phyloP scores from a whole-genome alignment of 2,797 vertebrate species.

The Thripadectes ignobilis region DNA sequence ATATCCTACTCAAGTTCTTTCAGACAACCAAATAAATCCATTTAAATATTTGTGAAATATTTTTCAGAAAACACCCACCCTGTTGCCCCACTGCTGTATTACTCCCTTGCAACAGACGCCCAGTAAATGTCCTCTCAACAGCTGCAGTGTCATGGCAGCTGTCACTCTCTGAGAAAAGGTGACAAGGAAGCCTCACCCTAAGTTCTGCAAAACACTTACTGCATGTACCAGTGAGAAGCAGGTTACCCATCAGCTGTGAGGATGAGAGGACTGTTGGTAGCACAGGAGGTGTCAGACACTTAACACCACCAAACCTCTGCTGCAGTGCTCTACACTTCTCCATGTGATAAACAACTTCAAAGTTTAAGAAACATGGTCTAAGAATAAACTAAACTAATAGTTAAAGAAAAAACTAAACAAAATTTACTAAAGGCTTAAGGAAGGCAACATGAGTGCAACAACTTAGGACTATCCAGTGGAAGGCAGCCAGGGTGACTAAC shows the following conservation, averaged over 20 bases:
- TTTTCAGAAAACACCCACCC: accelerated
- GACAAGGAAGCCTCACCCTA: background rate
- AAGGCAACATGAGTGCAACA: background rate
- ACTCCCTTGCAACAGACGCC: background rate
- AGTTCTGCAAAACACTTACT: background rate
- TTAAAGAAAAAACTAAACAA: background rate
- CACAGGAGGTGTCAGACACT: background rate
- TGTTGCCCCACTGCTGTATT: background rate
- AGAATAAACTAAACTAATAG: background rate
- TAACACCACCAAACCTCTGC: background rate
- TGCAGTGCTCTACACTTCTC: background rate
- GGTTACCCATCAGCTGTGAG: background rate
- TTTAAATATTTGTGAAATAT: background rate
- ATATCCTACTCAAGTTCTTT: background rate
- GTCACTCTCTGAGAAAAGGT: background rate
- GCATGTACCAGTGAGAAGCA: background rate
- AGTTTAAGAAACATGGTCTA: background rate
- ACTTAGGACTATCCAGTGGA: background rate
- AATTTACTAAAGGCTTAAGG: background rate
- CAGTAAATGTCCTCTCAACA: background rate
- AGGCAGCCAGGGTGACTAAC: background rate
- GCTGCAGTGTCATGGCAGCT: background rate
- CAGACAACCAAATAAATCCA: background rate
- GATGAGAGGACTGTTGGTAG: background rate
- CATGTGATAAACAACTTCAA: background rate